Conservation (phyloP, 2,888 invertebrate species). For the Drosophila meridionalis region DNA sequence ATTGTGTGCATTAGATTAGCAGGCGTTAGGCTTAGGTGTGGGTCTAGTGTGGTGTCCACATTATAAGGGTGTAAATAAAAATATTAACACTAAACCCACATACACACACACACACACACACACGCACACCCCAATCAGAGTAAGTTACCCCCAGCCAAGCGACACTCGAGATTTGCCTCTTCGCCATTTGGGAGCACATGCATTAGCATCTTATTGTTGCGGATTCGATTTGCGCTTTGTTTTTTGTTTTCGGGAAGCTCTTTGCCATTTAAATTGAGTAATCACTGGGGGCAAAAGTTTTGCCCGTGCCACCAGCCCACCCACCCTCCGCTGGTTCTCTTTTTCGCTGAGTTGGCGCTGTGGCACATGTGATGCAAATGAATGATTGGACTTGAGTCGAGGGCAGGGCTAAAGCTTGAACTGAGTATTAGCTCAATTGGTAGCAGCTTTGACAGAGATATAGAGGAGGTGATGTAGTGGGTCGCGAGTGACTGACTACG, state of each 20-base stretch:
- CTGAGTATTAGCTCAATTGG: conserved; percentile 4
- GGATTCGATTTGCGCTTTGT: conserved; percentile 52
- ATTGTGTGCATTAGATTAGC: conserved; percentile 70
- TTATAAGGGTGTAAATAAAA: conserved; percentile 81
- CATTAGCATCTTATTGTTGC: conserved; percentile 74
- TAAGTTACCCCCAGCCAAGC: conserved; percentile 16
- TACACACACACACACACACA: conserved; percentile 3
- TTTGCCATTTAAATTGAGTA: conserved; percentile 79
- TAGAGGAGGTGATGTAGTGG: not conserved
- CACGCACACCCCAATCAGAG: conserved; percentile 45
- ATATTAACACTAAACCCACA: conserved; percentile 64
- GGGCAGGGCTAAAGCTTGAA: not conserved
- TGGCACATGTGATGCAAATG: conserved; percentile 45
- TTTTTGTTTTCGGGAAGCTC: conserved; percentile 37
- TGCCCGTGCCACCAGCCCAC: not conserved
- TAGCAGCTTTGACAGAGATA: not conserved
- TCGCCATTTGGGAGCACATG: conserved; percentile 65
- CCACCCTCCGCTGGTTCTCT: not conserved
- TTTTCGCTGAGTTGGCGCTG: conserved; percentile 30
- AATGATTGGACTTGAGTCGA: conserved; percentile 50
- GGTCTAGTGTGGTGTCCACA: conserved; percentile 42
- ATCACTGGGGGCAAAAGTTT: conserved; percentile 75
- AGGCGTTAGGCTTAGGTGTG: conserved; percentile 20
- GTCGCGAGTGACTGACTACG: too few relatives aligned
- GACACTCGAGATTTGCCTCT: conserved; percentile 48